phyloP scores from a whole-genome alignment of 1,140 invertebrate genomes.

The Piezodorus guildinii region DNA sequence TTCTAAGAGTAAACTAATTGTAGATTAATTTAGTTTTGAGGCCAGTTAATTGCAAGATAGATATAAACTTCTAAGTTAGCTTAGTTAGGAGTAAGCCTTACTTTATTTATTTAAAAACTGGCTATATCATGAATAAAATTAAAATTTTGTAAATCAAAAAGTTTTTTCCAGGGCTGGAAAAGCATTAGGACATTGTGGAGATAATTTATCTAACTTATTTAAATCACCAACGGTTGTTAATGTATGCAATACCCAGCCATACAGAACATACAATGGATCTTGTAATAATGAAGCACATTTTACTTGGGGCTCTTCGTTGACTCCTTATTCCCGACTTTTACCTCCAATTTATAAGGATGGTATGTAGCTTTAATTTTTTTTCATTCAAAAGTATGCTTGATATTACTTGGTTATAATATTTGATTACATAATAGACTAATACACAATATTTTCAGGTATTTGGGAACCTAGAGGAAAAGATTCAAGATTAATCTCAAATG shows the following conservation, averaged over 20 bases:
- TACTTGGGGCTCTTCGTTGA: background rate
- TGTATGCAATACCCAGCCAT: background rate
- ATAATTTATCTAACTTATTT: background rate
- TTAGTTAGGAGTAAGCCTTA: too few species aligned
- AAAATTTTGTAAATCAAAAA: slow-evolving; percentile 6
- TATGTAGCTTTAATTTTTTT: background rate
- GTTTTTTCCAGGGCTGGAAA: slow-evolving; percentile 1
- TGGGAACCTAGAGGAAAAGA: background rate
- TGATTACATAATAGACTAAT: too few species aligned
- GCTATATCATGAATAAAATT: background rate
- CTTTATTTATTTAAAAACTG: too few species aligned
- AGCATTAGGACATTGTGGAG: background rate
- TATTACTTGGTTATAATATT: background rate
- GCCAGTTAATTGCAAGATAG: too few species aligned
- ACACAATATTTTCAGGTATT: slow-evolving; percentile 1
- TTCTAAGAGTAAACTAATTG: background rate
- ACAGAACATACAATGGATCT: background rate
- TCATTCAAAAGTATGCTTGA: background rate
- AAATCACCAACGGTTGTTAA: background rate
- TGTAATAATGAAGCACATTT: slow-evolving; percentile 3
- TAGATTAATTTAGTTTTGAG: background rate
- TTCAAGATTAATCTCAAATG: background rate
- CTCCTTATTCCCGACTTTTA: background rate
- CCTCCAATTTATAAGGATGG: background rate
- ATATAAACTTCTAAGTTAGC: too few species aligned